phyloP scores from a whole-genome alignment of 2,888 invertebrate species.

The Achlya flavicornis region DNA sequence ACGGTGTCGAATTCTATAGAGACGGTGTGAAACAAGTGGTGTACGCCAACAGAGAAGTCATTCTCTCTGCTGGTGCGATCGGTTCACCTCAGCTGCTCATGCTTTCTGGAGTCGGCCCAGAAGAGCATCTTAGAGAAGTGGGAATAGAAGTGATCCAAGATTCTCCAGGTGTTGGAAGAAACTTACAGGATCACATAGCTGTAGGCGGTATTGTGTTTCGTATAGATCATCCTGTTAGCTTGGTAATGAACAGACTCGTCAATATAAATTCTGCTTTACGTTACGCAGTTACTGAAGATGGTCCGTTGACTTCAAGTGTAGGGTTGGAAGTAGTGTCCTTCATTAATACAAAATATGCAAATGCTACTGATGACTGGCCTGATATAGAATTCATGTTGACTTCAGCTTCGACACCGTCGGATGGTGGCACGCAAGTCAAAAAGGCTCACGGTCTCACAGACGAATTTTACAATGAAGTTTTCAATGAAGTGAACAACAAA shows the following conservation, averaged over 20 bases:
- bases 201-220: conserved; percentile 92
- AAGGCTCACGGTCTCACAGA: conserved; percentile 92
- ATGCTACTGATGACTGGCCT: conserved; percentile 94
- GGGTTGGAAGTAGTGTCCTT: conserved; percentile 95
- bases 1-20: conserved; percentile 91
- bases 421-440: conserved; percentile 92
- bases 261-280: conserved; percentile 92
- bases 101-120: conserved; percentile 94
- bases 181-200: conserved; percentile 95
- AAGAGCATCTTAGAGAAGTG: conserved; percentile 87
- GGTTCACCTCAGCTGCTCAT: conserved; percentile 96
- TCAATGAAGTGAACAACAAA: conserved; percentile 87
- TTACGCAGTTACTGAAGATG: conserved; percentile 93
- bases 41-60: conserved; percentile 90
- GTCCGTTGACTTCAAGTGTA: conserved; percentile 93
- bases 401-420: conserved; percentile 91
- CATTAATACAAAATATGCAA: conserved; percentile 94
- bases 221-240: conserved; percentile 91
- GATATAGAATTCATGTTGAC: conserved; percentile 96
- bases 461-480: conserved; percentile 91
- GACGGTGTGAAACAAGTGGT: conserved; percentile 85
- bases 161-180: conserved; percentile 92
- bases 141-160: conserved; percentile 89
- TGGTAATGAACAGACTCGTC: conserved; percentile 91
- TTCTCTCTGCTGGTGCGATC: conserved; percentile 94